Evolutionary conservation across 2,797 vertebrate genomes (phyloP).

Genomic region (Chlorospingus flavigularis): DNA sequence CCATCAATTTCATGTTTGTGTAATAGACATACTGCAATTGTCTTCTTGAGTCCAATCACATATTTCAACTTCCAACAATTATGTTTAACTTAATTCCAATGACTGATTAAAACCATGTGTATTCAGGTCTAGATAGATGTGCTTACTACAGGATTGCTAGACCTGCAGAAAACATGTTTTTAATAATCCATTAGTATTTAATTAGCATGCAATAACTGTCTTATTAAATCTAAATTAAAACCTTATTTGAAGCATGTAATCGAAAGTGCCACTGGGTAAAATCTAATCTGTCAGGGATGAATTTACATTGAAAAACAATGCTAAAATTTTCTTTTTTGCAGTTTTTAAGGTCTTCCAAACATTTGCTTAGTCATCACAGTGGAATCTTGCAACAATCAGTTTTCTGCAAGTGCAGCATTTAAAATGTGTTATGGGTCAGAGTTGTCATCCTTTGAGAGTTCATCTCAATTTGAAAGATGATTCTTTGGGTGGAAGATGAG

Average conservation of each 20-base stretch:
- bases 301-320: constrained; percentile 38
- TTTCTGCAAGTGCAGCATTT: constrained; percentile 44
- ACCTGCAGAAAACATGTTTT: constrained; percentile 70
- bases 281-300: constrained; percentile 56
- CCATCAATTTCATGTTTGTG: constrained; percentile 17
- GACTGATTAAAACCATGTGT: constrained; percentile 64
- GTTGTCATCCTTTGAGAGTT: constrained; percentile 44
- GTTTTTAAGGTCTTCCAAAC: constrained; percentile 42
- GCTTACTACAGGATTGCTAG: constrained; percentile 50
- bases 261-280: constrained; percentile 70
- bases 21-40: constrained; percentile 34
- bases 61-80: constrained; percentile 50
- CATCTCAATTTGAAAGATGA: constrained; percentile 25
- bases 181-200: constrained; percentile 69
- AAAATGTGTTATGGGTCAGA: constrained; percentile 33
- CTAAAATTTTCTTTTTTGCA: constrained; percentile 42
- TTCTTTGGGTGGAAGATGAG: constrained; percentile 8
- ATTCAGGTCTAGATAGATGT: constrained; percentile 65
- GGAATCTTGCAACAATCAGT: constrained; percentile 43
- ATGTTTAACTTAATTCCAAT: constrained; percentile 55
- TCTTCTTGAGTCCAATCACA: constrained; percentile 36
- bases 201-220: constrained; percentile 72
- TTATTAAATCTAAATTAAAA: constrained; percentile 73
- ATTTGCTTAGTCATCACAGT: constrained; percentile 31
- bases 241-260: constrained; percentile 67